These are phyloP conservation scores for Drosophila antonietae DNA, from an alignment of 2,888 invertebrate genomes.

Conservation along the genomic window DNA sequence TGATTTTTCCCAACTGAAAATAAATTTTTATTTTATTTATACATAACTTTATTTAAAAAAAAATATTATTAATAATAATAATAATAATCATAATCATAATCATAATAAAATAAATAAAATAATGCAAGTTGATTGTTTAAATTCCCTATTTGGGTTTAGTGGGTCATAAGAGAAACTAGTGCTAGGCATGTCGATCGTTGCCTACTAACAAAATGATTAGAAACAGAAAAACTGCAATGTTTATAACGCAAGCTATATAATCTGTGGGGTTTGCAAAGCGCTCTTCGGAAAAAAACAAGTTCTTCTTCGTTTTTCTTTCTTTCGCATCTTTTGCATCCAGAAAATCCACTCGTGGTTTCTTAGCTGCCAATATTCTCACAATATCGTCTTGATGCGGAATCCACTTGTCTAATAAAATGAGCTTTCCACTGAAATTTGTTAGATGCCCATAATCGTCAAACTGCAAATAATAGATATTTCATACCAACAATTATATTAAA, in stretches of 20 bases:
- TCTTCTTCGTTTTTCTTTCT: background rate
- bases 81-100: too few species aligned
- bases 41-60: too few species aligned
- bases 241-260: background rate
- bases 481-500: background rate
- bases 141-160: too few species aligned
- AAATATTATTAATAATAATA: too few species aligned
- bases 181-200: background rate
- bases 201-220: background rate
- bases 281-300: background rate
- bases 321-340: background rate
- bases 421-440: slow-evolving; percentile 88
- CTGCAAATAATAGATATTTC: slow-evolving; percentile 1
- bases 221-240: background rate
- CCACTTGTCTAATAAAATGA: slow-evolving; percentile 88
- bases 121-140: too few species aligned
- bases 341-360: background rate
- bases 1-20: too few species aligned
- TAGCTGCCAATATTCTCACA: background rate
- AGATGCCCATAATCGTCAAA: slow-evolving; percentile 90
- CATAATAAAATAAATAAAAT: too few species aligned
- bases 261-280: background rate
- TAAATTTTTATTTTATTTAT: too few species aligned
- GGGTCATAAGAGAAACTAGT: too few species aligned
- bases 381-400: slow-evolving; percentile 72